These are phyloP conservation scores for Eulemur rufifrons DNA, from an alignment of 2,113 vertebrate species.

Conservation along the genomic window DNA sequence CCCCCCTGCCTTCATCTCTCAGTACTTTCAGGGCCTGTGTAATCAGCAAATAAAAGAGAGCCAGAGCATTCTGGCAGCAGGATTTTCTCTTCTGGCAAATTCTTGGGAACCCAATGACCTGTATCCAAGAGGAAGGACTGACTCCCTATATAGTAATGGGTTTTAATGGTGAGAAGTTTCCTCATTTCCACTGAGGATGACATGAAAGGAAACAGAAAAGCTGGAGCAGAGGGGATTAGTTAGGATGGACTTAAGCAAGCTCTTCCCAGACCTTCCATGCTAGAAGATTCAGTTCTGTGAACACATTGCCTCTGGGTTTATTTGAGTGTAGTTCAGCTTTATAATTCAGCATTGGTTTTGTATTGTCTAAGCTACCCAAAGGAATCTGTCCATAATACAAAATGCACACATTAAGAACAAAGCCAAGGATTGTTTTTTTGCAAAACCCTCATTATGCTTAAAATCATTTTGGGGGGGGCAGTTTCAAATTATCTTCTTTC, in stretches of 20 bases:
- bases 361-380: constrained; percentile 40
- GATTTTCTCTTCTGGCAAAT: constrained; percentile 28
- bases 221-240: constrained; percentile 12
- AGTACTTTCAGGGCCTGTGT: not conserved
- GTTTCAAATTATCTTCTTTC: constrained; percentile 46
- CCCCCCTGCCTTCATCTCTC: not conserved
- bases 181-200: not conserved
- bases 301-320: constrained; percentile 50
- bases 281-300: constrained; percentile 8
- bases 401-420: constrained; percentile 56
- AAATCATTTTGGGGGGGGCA: not conserved
- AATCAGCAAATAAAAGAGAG: not conserved
- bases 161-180: not conserved
- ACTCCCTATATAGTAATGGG: not conserved
- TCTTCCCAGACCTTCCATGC: not conserved
- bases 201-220: constrained; percentile 23
- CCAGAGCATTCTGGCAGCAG: not conserved
- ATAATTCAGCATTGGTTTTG: constrained; percentile 34
- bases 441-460: constrained; percentile 22
- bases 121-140: not conserved
- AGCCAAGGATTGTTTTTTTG: constrained; percentile 18
- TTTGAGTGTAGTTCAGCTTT: constrained; percentile 20
- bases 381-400: constrained; percentile 34
- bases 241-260: constrained; percentile 3
- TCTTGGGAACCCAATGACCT: not conserved